Evolutionary conservation across 2,113 vertebrate species (phyloP).

Genomic region (Rhea pennata): DNA sequence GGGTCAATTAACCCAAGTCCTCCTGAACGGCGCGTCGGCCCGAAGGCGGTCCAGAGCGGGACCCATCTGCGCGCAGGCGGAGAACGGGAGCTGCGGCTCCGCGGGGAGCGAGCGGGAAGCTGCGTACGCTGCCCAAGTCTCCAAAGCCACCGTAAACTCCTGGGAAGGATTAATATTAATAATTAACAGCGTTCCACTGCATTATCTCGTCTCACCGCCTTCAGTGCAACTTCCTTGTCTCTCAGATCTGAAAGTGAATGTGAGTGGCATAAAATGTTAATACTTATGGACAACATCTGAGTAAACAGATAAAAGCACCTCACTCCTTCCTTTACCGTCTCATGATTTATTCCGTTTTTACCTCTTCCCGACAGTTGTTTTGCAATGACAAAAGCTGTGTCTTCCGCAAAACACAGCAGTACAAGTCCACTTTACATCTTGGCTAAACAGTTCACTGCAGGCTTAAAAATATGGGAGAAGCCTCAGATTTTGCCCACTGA

Average conservation of each 20-base stretch:
- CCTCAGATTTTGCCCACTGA: accelerated
- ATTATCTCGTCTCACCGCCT: neutral
- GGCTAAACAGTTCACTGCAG: neutral
- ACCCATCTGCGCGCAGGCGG: neutral
- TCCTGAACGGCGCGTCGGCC: neutral
- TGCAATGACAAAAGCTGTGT: neutral
- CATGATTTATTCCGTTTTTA: constrained; percentile 34
- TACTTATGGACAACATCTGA: neutral
- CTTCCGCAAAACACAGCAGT: neutral
- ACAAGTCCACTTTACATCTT: neutral
- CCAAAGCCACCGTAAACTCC: neutral
- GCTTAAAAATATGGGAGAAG: neutral
- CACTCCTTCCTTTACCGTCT: neutral
- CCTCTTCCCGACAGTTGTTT: neutral
- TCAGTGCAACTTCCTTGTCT: neutral
- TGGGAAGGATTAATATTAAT: constrained; percentile 27
- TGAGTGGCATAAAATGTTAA: constrained; percentile 32
- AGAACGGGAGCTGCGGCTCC: neutral
- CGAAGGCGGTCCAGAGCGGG: no score
- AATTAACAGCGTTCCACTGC: constrained; percentile 33
- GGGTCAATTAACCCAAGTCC: neutral
- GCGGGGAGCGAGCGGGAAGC: accelerated
- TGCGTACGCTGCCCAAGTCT: neutral
- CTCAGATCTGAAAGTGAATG: neutral
- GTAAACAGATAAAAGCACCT: constrained; percentile 10